phyloP scores from a whole-genome alignment of 1,140 invertebrate species.

The Thaumetopoea pityocampa region DNA sequence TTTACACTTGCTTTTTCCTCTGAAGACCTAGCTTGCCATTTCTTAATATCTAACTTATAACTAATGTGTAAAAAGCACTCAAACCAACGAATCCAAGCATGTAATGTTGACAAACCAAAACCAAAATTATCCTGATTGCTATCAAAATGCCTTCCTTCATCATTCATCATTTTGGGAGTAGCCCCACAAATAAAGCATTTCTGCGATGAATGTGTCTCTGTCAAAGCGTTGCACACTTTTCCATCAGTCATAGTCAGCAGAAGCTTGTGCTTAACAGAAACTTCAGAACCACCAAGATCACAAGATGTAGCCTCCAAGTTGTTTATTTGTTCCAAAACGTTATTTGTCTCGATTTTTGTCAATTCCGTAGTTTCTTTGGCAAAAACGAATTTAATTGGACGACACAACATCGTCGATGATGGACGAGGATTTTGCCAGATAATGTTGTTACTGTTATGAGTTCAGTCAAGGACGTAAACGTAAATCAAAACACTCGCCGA shows the following conservation, averaged over 20 bases:
- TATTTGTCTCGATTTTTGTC: no score
- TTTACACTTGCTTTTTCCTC: constrained; percentile 23
- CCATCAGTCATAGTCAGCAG: constrained; percentile 2
- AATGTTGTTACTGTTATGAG: no score
- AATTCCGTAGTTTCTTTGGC: constrained; percentile 12
- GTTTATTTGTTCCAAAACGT: not conserved
- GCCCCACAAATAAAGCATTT: constrained; percentile 3
- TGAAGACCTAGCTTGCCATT: constrained; percentile 23
- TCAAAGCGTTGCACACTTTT: constrained; percentile 3
- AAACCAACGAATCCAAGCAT: constrained; percentile 16
- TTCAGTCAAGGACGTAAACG: no score
- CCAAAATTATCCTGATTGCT: constrained; percentile 1
- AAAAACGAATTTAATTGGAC: constrained; percentile 9
- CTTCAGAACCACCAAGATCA: not conserved
- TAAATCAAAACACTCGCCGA: no score
- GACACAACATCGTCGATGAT: constrained; percentile 8
- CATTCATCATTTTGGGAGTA: constrained; percentile 1
- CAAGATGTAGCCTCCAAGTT: not conserved
- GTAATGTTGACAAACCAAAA: constrained; percentile 16
- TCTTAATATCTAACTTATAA: constrained; percentile 19
- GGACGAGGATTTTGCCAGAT: constrained; percentile 11
- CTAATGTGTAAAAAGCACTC: no score
- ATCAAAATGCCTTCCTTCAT: not conserved
- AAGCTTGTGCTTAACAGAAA: constrained; percentile 1
- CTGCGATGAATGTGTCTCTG: not conserved